phyloP scores from a whole-genome alignment of 2,888 invertebrate genomes.

The Idaea straminata region DNA sequence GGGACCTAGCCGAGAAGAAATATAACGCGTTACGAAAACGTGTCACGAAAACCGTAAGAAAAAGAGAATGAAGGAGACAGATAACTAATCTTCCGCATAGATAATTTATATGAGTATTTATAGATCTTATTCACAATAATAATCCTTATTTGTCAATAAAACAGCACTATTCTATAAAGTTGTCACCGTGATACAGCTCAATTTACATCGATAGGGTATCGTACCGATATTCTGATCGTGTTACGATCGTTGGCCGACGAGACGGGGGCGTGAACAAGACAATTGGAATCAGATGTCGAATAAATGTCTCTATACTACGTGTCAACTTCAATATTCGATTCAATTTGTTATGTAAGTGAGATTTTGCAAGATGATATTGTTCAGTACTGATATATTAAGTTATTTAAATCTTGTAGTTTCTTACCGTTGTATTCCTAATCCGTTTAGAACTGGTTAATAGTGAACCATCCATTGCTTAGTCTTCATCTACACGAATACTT shows the following conservation, averaged over 20 bases:
- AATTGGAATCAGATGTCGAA: slow-evolving; percentile 25
- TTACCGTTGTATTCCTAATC: too few relatives aligned
- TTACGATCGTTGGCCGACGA: slow-evolving; percentile 15
- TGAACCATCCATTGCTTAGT: not conserved
- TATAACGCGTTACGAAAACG: too few relatives aligned
- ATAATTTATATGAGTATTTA: too few relatives aligned
- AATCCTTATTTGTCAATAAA: too few relatives aligned
- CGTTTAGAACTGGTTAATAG: not conserved
- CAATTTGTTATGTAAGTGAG: not conserved
- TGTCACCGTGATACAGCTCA: slow-evolving; percentile 6
- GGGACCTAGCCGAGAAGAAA: too few relatives aligned
- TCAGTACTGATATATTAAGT: not conserved
- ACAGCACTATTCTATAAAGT: not conserved
- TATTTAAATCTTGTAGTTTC: not conserved
- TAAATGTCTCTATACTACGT: slow-evolving; percentile 26
- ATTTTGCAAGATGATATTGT: not conserved
- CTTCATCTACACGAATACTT: too few relatives aligned
- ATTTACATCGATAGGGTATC: slow-evolving; percentile 13
- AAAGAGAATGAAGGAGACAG: too few relatives aligned
- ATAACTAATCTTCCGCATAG: too few relatives aligned
- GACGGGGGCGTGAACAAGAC: slow-evolving; percentile 17
- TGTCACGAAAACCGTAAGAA: too few relatives aligned
- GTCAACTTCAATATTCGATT: slow-evolving; percentile 27
- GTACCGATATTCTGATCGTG: slow-evolving; percentile 15
- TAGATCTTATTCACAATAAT: too few relatives aligned